Base-by-base conservation (phyloP, 2,113 vertebrate species). In the Actenoides lindsayi region DNA sequence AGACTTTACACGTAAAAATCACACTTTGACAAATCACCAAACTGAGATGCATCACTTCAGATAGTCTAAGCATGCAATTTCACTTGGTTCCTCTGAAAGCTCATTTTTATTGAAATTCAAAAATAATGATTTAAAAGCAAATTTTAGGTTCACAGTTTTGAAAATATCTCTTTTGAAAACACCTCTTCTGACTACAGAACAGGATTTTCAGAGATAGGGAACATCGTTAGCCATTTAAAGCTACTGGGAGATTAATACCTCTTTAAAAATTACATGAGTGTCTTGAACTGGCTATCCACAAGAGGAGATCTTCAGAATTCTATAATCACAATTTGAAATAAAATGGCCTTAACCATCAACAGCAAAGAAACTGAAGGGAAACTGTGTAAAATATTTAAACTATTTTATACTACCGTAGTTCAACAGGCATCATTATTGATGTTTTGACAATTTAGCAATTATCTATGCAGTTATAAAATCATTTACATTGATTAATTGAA, bases 361-460 rank as follows among this genome's bases (percentile, higher is more conserved):
- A 56, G 62, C 44, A 85, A 87, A 41, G 42, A 87, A 94, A 71
- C 4, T 19, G 10, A 73, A 86, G 24, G 11, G 19, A 92, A 87
- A 89, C 46, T 8, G 41, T 13, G 51, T 30, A 60, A 92, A 91
- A 87, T 42, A 93, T 60, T 56, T 51, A 69, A 90, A 33, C 9
- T 59, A 71, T 21, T 25, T 51, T 65, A 59, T 24, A 80, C 5
- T 75, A 42, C 54, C 21, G 14, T 42, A 84, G 11, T 74, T 76
- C 64, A 83, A 67, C 2, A 14, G 13, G 65, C 79, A 93, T 21
- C 23, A 77, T 77, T 76, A 94, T 3, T 93, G n/a, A 81, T 96
- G 69, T 87, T 97, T 95, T 95, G 28, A 94, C 87, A 95, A 86
- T 82, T 94, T 76, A 83, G 35, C 37, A 84, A 96, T 91, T 82